Percentiles rank a stretch among this genome's conserved stretches.
Conservation (phyloP, 1,140 invertebrate genomes). For the Cyphomyrmex costatus region DNA sequence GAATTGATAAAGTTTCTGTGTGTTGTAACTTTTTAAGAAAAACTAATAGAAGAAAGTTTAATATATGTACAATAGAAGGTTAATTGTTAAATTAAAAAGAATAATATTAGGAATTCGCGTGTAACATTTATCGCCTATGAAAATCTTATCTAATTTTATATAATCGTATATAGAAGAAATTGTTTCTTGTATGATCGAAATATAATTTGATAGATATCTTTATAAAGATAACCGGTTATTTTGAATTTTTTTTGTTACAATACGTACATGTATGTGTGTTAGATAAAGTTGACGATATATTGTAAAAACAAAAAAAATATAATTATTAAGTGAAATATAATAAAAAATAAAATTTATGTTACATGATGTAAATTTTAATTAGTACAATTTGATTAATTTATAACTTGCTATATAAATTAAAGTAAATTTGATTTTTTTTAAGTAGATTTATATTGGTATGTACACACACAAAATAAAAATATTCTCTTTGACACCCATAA, state of each 20-base stretch:
- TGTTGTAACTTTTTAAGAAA: neutral
- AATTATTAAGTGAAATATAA: neutral
- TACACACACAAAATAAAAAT: neutral
- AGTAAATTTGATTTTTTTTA: conserved; percentile 13
- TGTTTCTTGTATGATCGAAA: neutral
- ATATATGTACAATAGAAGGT: too few relatives aligned
- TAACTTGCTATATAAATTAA: conserved; percentile 10
- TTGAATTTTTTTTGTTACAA: neutral
- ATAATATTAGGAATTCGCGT: neutral
- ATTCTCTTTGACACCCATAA: neutral
- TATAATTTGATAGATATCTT: neutral
- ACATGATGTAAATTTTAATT: neutral
- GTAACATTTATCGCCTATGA: neutral
- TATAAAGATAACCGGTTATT: neutral
- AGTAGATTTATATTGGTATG: neutral
- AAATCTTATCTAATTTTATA: neutral
- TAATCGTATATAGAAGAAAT: neutral
- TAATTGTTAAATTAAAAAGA: neutral
- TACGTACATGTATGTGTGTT: neutral
- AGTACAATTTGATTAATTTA: neutral
- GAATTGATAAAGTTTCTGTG: neutral
- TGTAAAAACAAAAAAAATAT: neutral
- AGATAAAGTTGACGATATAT: neutral
- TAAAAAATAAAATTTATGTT: neutral
- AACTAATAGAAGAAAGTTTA: neutral